Evolutionary conservation across 2,113 vertebrate species (phyloP).

Genomic region (Dascyllus trimaculatus): DNA sequence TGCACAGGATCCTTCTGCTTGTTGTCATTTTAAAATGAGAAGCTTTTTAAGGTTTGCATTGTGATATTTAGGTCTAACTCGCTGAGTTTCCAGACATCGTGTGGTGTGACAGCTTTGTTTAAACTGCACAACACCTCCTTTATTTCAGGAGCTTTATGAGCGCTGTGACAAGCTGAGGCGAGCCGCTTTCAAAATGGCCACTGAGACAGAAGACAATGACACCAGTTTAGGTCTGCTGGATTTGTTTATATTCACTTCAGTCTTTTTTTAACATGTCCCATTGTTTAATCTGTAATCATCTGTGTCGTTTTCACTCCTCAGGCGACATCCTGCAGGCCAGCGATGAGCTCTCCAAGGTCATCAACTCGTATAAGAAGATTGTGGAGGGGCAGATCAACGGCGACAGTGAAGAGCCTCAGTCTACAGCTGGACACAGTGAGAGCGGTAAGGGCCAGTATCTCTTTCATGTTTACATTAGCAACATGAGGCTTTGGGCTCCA

Average conservation of each 20-base stretch:
- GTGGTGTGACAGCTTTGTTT: neutral
- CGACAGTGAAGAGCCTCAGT: constrained; percentile 81
- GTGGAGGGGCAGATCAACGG: constrained; percentile 92
- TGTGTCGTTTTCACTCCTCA: constrained; percentile 57
- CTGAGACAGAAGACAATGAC: constrained; percentile 97
- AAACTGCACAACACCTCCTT: neutral
- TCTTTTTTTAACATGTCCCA: neutral
- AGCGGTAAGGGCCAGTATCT: constrained; percentile 28
- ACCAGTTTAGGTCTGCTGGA: constrained; percentile 88
- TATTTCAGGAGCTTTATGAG: constrained; percentile 91
- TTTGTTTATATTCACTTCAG: neutral
- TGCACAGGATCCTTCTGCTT: too few species aligned
- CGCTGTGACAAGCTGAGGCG: constrained; percentile 95
- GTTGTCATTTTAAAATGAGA: too few species aligned
- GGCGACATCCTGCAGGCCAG: constrained; percentile 97
- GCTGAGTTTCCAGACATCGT: neutral
- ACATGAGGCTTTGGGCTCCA: neutral
- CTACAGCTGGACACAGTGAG: constrained; percentile 54
- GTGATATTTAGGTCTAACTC: too few species aligned
- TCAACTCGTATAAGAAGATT: constrained; percentile 91
- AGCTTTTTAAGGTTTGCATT: too few species aligned
- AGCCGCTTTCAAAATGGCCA: constrained; percentile 94
- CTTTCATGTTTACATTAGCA: neutral
- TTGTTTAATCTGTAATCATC: neutral
- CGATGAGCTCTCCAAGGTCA: constrained; percentile 94